phyloP scores from a whole-genome alignment of 2,113 vertebrate species.

The Eupsittula cactorum region DNA sequence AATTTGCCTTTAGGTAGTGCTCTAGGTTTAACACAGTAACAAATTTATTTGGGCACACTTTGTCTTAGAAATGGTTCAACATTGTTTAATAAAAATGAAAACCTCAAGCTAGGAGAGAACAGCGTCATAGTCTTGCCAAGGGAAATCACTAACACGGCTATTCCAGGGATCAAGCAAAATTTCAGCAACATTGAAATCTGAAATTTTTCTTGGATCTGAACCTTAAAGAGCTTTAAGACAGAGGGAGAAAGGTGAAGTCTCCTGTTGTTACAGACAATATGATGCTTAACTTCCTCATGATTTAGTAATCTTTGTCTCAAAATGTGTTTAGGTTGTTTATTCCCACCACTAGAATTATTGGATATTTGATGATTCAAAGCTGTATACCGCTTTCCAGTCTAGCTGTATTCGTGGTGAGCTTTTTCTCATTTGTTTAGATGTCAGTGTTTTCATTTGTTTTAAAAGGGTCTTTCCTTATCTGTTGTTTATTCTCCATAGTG shows the following conservation, averaged over 20 bases:
- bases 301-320: background rate
- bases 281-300: background rate
- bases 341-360: background rate
- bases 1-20: constrained; percentile 40
- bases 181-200: background rate
- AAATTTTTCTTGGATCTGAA: background rate
- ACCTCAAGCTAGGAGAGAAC: background rate
- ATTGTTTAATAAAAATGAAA: background rate
- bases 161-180: background rate
- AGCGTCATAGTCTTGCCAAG: background rate
- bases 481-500: background rate
- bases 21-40: background rate
- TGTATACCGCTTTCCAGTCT: background rate
- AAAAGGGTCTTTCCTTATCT: background rate
- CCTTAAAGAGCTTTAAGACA: background rate
- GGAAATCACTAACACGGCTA: background rate
- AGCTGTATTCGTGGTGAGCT: background rate
- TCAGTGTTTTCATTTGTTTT: background rate
- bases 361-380: background rate
- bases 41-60: constrained; percentile 7
- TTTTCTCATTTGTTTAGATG: background rate
- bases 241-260: background rate
- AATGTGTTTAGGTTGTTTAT: background rate
- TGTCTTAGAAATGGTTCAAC: background rate
- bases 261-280: background rate